phyloP scores from a whole-genome alignment of 2,888 invertebrate genomes.

The Caenorhabditis sp. region DNA sequence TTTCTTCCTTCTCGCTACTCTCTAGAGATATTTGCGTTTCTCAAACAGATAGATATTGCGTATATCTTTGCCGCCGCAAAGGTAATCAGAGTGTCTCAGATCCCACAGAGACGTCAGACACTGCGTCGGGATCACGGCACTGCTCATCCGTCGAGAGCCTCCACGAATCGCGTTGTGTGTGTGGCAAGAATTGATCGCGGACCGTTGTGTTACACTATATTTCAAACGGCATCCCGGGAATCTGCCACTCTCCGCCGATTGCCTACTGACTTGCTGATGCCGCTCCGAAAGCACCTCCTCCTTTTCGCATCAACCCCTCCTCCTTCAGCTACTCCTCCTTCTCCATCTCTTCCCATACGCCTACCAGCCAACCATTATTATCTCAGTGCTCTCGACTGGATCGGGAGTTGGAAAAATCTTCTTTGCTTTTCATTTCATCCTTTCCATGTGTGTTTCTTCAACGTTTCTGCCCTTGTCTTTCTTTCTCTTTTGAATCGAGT shows the following conservation, averaged over 20 bases:
- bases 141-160: conserved; percentile 23
- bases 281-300: conserved; percentile 51
- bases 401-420: conserved; percentile 27
- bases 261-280: conserved; percentile 37
- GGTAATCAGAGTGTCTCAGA: conserved; percentile 24
- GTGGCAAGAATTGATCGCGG: conserved; percentile 41
- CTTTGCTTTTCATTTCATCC: conserved; percentile 40
- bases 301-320: conserved; percentile 31
- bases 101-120: conserved; percentile 46
- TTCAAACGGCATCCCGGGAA: conserved; percentile 59
- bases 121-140: conserved; percentile 26
- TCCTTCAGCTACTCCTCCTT: conserved; percentile 56
- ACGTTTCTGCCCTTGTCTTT: neutral
- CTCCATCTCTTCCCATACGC: conserved; percentile 48
- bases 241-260: conserved; percentile 55
- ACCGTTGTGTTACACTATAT: conserved; percentile 54
- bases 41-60: conserved; percentile 66
- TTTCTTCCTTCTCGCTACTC: conserved; percentile 23
- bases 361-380: conserved; percentile 65
- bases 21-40: conserved; percentile 59
- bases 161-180: conserved; percentile 25
- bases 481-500: neutral
- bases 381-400: conserved; percentile 51
- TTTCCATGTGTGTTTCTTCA: conserved; percentile 32
- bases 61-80: conserved; percentile 46